Evolutionary conservation across 2,888 invertebrate species (phyloP).

Genomic region (Hypomecis punctinalis): DNA sequence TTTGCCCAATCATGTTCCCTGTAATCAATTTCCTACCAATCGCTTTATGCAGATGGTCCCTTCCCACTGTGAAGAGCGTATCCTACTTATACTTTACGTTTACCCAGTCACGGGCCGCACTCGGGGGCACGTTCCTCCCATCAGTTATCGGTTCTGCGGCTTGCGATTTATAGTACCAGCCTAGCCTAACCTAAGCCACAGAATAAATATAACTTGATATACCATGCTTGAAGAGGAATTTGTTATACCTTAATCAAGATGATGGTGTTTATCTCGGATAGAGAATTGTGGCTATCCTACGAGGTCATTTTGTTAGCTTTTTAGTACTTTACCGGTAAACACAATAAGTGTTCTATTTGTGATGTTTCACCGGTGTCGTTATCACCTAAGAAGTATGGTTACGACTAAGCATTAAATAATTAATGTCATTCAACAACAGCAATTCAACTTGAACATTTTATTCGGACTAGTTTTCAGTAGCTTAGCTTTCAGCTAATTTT

Average conservation of each 20-base stretch:
- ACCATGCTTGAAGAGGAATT: conserved; percentile 4
- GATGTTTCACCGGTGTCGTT: too few relatives aligned
- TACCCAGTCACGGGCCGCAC: conserved; percentile 23
- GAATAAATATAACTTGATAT: neutral
- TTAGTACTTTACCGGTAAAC: too few relatives aligned
- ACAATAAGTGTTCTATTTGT: too few relatives aligned
- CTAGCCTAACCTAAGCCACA: conserved; percentile 9
- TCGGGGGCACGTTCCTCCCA: conserved; percentile 25
- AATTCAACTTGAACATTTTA: too few relatives aligned
- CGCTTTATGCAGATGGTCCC: conserved; percentile 18
- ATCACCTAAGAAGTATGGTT: too few relatives aligned
- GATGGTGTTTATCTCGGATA: too few relatives aligned
- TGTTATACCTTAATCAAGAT: neutral
- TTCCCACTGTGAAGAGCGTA: conserved; percentile 9
- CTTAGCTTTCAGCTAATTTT: too few relatives aligned
- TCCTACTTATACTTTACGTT: conserved; percentile 20
- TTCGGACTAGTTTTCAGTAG: too few relatives aligned
- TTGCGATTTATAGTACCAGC: conserved; percentile 20
- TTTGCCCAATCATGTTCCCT: neutral
- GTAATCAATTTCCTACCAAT: conserved; percentile 11
- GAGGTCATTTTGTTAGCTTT: too few relatives aligned
- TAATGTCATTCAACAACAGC: too few relatives aligned
- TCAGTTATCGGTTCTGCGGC: conserved; percentile 27
- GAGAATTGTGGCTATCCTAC: too few relatives aligned
- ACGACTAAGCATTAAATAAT: too few relatives aligned